A percentile compares a stretch with the other conserved stretches of the same genome.
Evolutionary conservation across 2,113 vertebrate species (phyloP).

Genomic region (Grammomys surdaster): DNA sequence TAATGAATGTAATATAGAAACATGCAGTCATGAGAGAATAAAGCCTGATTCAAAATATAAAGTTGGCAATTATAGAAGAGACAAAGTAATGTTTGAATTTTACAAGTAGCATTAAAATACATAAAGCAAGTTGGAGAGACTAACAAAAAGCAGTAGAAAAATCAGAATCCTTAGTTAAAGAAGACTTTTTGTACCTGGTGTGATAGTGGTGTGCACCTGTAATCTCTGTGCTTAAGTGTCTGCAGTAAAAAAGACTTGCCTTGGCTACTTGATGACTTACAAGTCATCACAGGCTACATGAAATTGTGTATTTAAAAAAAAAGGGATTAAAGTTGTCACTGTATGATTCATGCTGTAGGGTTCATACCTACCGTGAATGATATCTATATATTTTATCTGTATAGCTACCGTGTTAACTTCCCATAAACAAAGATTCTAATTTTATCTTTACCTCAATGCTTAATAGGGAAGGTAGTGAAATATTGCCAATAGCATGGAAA

Average conservation of each 20-base stretch:
- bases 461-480: not conserved
- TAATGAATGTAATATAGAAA: not conserved
- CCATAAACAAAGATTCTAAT: not conserved
- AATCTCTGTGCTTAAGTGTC: not conserved
- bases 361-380: not conserved
- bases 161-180: not conserved
- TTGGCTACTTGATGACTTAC: too few species aligned
- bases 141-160: not conserved
- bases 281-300: not conserved
- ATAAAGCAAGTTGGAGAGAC: not conserved
- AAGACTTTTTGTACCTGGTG: not conserved
- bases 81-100: not conserved
- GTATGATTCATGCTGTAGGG: not conserved
- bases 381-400: too few species aligned
- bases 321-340: not conserved
- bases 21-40: not conserved
- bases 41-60: not conserved
- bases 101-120: constrained; percentile 13
- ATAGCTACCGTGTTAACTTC: not conserved
- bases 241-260: not conserved
- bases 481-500: not conserved
- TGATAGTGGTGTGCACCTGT: not conserved
- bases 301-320: not conserved
- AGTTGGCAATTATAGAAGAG: not conserved
- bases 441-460: not conserved